Conservation (phyloP, 2,113 vertebrate genomes). For the Mionectes macconnelli region DNA sequence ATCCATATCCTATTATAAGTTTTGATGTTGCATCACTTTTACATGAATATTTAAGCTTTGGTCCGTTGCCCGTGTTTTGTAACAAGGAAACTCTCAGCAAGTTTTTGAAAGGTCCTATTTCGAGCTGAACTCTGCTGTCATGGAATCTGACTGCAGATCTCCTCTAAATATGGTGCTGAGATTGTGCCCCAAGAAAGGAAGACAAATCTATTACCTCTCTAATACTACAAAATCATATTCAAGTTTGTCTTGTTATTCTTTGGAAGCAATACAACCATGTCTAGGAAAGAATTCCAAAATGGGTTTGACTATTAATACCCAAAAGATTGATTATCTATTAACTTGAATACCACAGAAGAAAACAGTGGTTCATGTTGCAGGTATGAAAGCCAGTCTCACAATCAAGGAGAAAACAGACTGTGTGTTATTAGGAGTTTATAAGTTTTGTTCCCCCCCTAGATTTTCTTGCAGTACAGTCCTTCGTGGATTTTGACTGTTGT, state of each 20-base stretch:
- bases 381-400: background rate
- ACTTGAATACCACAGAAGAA: background rate
- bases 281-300: background rate
- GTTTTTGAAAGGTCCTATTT: background rate
- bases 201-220: background rate
- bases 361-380: background rate
- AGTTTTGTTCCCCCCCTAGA: background rate
- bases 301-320: background rate
- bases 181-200: background rate
- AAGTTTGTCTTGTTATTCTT: background rate
- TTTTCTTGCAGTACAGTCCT: background rate
- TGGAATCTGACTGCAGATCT: background rate
- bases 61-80: background rate
- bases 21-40: background rate
- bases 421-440: background rate
- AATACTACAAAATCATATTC: background rate
- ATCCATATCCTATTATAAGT: background rate
- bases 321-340: background rate
- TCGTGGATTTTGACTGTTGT: background rate
- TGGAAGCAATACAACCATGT: background rate
- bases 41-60: background rate
- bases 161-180: background rate
- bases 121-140: background rate
- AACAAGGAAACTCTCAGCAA: background rate
- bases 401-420: background rate